These are phyloP conservation scores for Indicator maculatus DNA, from an alignment of 2,113 vertebrate genomes.

Conservation along the genomic window DNA sequence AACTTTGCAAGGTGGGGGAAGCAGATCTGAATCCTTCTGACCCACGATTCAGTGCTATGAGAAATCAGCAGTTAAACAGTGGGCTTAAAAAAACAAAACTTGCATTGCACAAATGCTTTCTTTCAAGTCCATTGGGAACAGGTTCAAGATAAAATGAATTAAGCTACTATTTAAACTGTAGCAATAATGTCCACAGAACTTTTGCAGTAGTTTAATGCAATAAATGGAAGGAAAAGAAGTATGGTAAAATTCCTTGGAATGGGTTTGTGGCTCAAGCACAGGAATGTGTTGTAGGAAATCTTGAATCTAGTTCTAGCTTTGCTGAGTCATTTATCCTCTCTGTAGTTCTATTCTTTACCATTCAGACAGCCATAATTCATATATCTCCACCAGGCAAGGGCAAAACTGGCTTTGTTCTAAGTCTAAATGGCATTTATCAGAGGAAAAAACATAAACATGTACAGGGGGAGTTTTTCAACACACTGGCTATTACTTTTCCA, in stretches of 20 bases:
- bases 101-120: neutral
- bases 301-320: neutral
- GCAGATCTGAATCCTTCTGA: neutral
- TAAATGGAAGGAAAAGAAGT: neutral
- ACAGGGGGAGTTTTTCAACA: neutral
- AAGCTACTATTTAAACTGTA: neutral
- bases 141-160: slow-evolving; percentile 22
- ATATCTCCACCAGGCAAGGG: neutral
- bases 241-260: neutral
- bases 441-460: neutral
- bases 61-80: neutral
- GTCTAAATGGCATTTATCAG: rapidly evolving
- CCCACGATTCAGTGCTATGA: neutral
- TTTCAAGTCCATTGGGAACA: neutral
- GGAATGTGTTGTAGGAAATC: slow-evolving; percentile 8
- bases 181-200: neutral
- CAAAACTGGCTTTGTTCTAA: neutral
- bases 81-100: neutral
- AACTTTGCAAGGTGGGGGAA: neutral
- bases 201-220: neutral
- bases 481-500: neutral
- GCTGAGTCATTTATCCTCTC: neutral
- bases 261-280: neutral
- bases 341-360: neutral
- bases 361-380: neutral